Evolutionary conservation across 1,140 invertebrate species (phyloP), one percentile per base, ranked within the genome.

Genomic region (Drosophila quadrilineata): DNA sequence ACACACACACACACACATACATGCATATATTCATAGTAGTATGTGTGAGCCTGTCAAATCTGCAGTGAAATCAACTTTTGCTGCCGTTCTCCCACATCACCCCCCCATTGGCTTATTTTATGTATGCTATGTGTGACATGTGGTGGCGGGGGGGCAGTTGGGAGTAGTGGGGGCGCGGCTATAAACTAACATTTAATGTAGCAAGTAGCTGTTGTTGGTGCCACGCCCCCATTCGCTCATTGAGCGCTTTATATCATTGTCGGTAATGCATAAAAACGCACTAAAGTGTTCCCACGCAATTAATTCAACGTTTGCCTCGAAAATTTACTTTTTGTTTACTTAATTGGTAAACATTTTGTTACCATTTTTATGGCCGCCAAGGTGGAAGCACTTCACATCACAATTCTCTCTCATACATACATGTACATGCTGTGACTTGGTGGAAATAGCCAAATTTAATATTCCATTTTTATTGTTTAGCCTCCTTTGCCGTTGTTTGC

Each of bases 331-430:
- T 71, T 74, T 84, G 79, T 75, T 85, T 79, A 65, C 74, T 85
- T 85, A 85, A 85, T 85, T 85, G 79, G 79, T 79, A 79, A 85
- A 79, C 79, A 85, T 85, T 85, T 85, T 85, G 80, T 79, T 85
- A 86, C 71, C n/a, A 68, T 45, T 85, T 85, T 85, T 85, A 85
- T 75, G 79, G 59, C 62, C 67, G 48, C 54, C 58, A 84, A 84
- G 79, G 79, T 86, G 79, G n/a, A 79, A 79, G 69, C 63, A 54
- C 52, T 53, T 45, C 43, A 62, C 50, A 59, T 54, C 71, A 53
- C 38, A 45, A 59, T 53, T 43, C 35, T 38, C 41, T 64, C 48
- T 59, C 33, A 54, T 8, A 56, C 43, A 16, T 22, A 36, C 33
- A 35, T 26, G 21, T 22, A 22, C 16, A 50, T 43, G 17, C 62